These are phyloP conservation scores for Podiceps cristatus DNA, from an alignment of 2,113 vertebrate species.

Conservation along the genomic window DNA sequence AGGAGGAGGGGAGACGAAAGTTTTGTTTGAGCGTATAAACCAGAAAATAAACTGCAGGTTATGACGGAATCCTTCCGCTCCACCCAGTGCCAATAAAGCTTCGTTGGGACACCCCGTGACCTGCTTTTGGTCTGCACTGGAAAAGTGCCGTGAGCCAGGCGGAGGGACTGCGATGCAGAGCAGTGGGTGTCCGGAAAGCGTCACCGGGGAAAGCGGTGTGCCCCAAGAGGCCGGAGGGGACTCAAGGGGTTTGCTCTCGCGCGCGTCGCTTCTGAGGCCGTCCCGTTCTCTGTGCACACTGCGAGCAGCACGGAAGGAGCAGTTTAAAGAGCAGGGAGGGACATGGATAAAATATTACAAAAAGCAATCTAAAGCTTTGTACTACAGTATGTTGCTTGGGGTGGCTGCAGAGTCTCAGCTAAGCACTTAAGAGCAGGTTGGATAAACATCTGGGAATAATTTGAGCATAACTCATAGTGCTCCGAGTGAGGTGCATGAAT, in stretches of 20 bases:
- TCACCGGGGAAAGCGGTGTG: background rate
- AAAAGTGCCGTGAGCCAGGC: no score
- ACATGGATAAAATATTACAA: fast-evolving
- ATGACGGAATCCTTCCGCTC: background rate
- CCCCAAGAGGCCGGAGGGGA: no score
- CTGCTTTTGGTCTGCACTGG: background rate
- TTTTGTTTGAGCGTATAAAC: background rate
- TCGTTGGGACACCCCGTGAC: background rate
- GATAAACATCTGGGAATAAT: background rate
- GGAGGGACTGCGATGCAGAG: background rate
- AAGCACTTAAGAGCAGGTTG: background rate
- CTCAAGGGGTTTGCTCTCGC: background rate
- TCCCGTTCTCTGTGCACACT: background rate
- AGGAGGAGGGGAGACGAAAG: background rate
- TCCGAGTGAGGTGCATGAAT: fast-evolving
- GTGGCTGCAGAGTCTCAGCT: background rate
- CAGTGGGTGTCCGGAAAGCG: background rate
- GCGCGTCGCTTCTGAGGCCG: background rate
- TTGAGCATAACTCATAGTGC: fast-evolving
- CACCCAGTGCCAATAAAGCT: background rate
- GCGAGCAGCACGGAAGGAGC: fast-evolving
- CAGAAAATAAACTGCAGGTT: background rate
- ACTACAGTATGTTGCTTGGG: fast-evolving
- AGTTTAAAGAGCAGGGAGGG: background rate
- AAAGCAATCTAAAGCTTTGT: background rate